Evolutionary conservation across 1,140 invertebrate genomes (phyloP).

Genomic region (Lepeophtheirus salmonis): DNA sequence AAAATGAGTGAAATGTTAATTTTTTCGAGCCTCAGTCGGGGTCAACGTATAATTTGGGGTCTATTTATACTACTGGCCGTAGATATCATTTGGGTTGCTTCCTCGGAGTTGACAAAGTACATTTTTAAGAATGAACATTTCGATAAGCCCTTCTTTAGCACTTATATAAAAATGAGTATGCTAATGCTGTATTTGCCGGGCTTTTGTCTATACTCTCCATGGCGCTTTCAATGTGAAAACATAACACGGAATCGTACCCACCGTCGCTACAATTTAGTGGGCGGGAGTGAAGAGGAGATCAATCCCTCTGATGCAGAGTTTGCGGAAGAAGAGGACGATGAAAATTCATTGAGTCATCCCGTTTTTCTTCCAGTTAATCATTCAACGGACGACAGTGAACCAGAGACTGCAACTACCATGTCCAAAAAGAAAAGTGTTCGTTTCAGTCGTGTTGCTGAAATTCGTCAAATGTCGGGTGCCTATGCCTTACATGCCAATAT

Average conservation of each 20-base stretch:
- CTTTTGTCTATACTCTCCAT: constrained; percentile 57
- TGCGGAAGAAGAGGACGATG: constrained; percentile 1
- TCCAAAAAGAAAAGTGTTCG: constrained; percentile 41
- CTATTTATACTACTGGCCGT: constrained; percentile 54
- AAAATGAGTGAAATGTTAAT: no score
- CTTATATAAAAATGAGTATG: constrained; percentile 70
- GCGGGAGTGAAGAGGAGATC: background rate
- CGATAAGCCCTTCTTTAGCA: constrained; percentile 70
- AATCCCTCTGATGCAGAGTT: background rate
- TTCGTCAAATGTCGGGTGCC: constrained; percentile 23
- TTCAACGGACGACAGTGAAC: constrained; percentile 1
- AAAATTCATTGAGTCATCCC: background rate
- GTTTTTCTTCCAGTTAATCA: constrained; percentile 2
- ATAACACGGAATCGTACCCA: background rate
- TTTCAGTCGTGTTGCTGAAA: constrained; percentile 63
- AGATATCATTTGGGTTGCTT: constrained; percentile 69
- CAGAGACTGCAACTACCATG: constrained; percentile 13
- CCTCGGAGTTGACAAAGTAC: constrained; percentile 65
- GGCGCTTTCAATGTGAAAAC: constrained; percentile 43
- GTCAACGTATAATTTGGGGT: constrained; percentile 52
- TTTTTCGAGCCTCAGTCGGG: constrained; percentile 35
- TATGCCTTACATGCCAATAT: constrained; percentile 63
- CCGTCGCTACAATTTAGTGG: background rate
- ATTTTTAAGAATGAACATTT: constrained; percentile 56
- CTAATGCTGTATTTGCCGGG: constrained; percentile 62